Conservation (phyloP, 1,140 invertebrate species). For the Aleiodes sp. region DNA sequence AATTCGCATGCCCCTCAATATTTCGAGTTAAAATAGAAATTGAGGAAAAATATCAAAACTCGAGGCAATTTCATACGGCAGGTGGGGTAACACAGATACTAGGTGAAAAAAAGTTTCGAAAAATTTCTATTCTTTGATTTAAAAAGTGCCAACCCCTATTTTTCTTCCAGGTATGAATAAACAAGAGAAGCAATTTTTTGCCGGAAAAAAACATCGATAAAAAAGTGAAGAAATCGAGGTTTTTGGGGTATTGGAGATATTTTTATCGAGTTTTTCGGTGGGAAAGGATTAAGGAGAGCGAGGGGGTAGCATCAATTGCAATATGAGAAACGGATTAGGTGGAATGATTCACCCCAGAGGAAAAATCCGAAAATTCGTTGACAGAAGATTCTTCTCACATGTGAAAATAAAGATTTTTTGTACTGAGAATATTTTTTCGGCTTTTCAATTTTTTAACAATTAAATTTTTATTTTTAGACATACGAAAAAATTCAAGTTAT, state of each 20-base stretch:
- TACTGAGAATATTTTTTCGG: too few species aligned
- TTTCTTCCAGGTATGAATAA: conserved; percentile 36
- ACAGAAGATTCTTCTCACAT: too few species aligned
- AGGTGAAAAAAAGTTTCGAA: conserved; percentile 28
- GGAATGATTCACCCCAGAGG: background rate
- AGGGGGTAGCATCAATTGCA: conserved; percentile 48
- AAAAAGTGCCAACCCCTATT: conserved; percentile 30
- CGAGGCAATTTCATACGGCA: background rate
- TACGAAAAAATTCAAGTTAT: too few species aligned
- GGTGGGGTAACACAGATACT: conserved; percentile 44
- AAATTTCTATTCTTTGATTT: conserved; percentile 31
- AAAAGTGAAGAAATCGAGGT: background rate
- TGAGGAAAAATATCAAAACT: background rate
- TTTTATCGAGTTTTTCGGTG: background rate
- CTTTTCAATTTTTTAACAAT: too few species aligned
- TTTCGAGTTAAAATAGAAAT: conserved; percentile 30
- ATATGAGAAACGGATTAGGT: conserved; percentile 63
- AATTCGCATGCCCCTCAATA: conserved; percentile 1
- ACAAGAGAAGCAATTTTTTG: conserved; percentile 20
- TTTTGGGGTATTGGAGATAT: background rate
- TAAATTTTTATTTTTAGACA: too few species aligned
- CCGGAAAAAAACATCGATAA: background rate
- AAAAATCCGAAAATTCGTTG: conserved; percentile 4
- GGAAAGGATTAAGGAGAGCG: background rate
- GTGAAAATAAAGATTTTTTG: too few species aligned